Conservation (phyloP, 2,797 vertebrate species). For the Kryptopterus vitreolus region DNA sequence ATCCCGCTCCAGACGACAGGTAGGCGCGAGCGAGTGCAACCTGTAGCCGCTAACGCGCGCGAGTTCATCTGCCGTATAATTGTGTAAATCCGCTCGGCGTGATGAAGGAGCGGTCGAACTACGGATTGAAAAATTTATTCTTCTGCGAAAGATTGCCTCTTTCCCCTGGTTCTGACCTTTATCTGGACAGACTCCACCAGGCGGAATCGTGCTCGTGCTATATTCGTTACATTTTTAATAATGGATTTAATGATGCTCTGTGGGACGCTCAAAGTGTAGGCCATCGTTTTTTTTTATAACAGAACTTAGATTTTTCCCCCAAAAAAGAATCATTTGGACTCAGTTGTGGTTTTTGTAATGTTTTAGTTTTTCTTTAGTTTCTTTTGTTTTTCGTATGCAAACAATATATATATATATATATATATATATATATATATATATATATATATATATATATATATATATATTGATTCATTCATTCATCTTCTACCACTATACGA, state of each 20-base stretch:
- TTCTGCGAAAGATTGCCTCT: neutral
- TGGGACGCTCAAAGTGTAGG: neutral
- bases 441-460: too few species aligned
- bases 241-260: neutral
- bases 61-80: neutral
- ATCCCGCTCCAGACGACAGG: neutral
- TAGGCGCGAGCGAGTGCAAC: neutral
- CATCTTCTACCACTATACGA: too few species aligned
- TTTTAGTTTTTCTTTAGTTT: neutral
- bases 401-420: too few species aligned
- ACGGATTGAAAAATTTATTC: neutral
- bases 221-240: neutral
- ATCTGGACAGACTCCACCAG: neutral
- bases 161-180: neutral
- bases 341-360: neutral
- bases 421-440: too few species aligned
- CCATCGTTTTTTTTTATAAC: neutral
- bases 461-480: too few species aligned
- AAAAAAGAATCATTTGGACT: neutral
- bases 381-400: too few species aligned
- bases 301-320: constrained; percentile 6
- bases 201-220: neutral
- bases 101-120: neutral
- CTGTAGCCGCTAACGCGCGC: too few species aligned
- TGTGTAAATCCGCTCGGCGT: neutral